Evolutionary conservation across 1,140 invertebrate genomes (phyloP), one percentile per base, ranked within the genome.

Genomic region (Temnothorax curvispinosus): DNA sequence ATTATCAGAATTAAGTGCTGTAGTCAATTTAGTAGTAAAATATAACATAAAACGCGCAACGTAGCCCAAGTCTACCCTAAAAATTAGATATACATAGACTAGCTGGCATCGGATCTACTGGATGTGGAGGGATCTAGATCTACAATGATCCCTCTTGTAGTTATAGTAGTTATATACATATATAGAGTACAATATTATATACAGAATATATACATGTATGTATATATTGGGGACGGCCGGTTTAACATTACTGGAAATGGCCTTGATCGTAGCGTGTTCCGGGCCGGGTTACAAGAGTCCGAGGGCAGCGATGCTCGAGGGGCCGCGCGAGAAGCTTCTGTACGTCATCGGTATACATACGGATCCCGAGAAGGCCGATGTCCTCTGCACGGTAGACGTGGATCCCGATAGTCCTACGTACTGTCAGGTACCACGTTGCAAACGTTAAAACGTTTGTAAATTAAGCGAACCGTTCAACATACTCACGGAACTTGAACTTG

Each of bases 381-480:
- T 99, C 92, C 95, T 99, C 21, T 97, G 98, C 9, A 99, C 98
- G 0, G 97, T 99, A 1, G 98, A 99, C 93, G 97, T 99, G 5
- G 97, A 99, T 95, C 98, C 98, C 0, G 91, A 96, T 1, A 99
- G 98, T 64, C 94, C 97, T 3, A 98, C 97, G n/a, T 99, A 98
- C 94, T 96, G 96, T 80, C 96, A 99, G 96, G 98, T 99, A 82
- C 3, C n/a, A 58, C 27, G 27, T 27, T 27, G 1, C 1, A 27
- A 27, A 27, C 0, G 18, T n/a, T 50, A 41, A 21, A 75, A 15
- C n/a, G 9, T 50, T 38, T 44, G 50, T 27, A 32, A 11, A 41
- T 21, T 58, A 41, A 64, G 15, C 11, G 11, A n/a, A 5, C 4
- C 2, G 8, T 18, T 38, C 38, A 47, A n/a, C 15, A 1, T 32